A percentile compares a stretch with the other conserved stretches of the same genome.
phyloP scores from a whole-genome alignment of 2,888 invertebrate species.

The Eudasyphora cyanicolor region DNA sequence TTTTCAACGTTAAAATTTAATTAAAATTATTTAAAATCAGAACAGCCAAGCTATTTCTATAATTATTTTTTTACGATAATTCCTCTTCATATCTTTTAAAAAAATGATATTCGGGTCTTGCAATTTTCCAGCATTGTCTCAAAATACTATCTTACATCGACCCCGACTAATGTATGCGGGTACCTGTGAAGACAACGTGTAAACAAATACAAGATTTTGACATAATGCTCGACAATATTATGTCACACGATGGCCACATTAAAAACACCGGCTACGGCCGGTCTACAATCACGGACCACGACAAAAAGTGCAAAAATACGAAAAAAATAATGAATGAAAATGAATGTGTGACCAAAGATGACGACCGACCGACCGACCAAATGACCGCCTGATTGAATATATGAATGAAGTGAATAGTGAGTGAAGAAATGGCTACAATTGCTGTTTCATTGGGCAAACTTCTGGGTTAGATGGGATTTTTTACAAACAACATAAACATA shows the following conservation, averaged over 20 bases:
- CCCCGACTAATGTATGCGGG: background rate
- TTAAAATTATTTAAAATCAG: too few relatives aligned
- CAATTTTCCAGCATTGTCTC: too few relatives aligned
- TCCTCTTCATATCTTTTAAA: too few relatives aligned
- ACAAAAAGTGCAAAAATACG: background rate
- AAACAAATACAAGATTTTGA: conserved; percentile 50
- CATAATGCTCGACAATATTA: background rate
- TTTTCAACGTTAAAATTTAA: too few relatives aligned
- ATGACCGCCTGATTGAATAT: background rate
- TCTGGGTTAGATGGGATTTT: background rate
- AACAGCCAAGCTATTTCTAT: too few relatives aligned
- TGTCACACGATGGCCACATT: conserved; percentile 49
- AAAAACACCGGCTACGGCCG: background rate
- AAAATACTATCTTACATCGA: too few relatives aligned
- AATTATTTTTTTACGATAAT: too few relatives aligned
- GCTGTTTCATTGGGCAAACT: conserved; percentile 10
- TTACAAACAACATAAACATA: background rate
- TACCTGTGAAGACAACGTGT: conserved; percentile 43
- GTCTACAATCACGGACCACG: background rate
- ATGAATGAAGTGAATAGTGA: background rate
- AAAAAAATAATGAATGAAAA: conserved; percentile 8
- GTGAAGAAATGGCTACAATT: background rate
- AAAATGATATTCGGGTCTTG: too few relatives aligned
- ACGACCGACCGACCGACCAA: background rate
- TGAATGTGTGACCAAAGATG: background rate